These are phyloP conservation scores for Sapajus apella DNA, from an alignment of 2,113 vertebrate genomes.

Conservation along the genomic window DNA sequence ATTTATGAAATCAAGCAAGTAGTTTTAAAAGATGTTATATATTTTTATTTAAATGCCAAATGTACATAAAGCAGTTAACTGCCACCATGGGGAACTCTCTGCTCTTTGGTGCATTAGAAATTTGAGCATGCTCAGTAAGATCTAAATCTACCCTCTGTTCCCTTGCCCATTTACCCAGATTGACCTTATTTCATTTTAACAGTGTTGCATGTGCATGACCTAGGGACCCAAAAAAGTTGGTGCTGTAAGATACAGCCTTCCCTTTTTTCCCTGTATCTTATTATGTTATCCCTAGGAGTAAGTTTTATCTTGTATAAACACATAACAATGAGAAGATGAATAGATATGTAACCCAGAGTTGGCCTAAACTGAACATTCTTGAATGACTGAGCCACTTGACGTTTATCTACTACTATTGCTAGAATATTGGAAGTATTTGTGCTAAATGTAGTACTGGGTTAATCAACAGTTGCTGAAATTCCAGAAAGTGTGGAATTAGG, in stretches of 20 bases:
- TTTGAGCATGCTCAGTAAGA: slow-evolving; percentile 91
- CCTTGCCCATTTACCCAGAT: slow-evolving; percentile 66
- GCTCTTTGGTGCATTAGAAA: slow-evolving; percentile 72
- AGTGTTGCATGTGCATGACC: slow-evolving; percentile 88
- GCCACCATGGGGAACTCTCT: slow-evolving; percentile 45
- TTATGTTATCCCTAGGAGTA: slow-evolving; percentile 37
- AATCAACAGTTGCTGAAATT: slow-evolving; percentile 48
- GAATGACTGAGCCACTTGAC: slow-evolving; percentile 34
- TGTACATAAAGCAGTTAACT: slow-evolving; percentile 19
- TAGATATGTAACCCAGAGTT: slow-evolving; percentile 25
- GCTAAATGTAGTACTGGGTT: slow-evolving; percentile 20
- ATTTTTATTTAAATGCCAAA: slow-evolving; percentile 47
- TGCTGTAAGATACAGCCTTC: slow-evolving; percentile 52
- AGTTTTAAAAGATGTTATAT: slow-evolving; percentile 41
- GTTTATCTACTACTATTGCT: background rate
- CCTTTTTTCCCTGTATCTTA: slow-evolving; percentile 39
- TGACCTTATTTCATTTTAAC: slow-evolving; percentile 71
- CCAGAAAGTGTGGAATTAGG: slow-evolving; percentile 50
- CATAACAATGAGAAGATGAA: slow-evolving; percentile 33
- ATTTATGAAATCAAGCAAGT: slow-evolving; percentile 49
- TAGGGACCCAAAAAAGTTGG: slow-evolving; percentile 77
- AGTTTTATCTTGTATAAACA: slow-evolving; percentile 41
- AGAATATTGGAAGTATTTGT: background rate
- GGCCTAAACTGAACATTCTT: slow-evolving; percentile 35
- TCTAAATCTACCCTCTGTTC: slow-evolving; percentile 73